Conservation (phyloP, 1,140 invertebrate species). For the Calliphora vicina region DNA sequence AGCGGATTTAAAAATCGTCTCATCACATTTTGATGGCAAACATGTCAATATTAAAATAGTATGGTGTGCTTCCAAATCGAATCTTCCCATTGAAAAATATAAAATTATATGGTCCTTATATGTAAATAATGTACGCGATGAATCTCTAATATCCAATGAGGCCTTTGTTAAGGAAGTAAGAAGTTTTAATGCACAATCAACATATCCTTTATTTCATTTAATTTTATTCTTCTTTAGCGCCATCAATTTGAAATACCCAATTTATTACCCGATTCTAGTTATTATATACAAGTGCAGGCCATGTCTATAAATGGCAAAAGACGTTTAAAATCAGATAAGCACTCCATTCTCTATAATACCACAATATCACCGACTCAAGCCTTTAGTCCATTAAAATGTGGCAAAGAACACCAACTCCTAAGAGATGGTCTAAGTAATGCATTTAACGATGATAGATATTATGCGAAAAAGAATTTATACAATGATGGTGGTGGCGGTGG, state of each 20-base stretch:
- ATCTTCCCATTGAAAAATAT: constrained; percentile 70
- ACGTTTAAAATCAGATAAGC: constrained; percentile 73
- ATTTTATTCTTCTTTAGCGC: constrained; percentile 44
- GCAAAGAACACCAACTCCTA: constrained; percentile 39
- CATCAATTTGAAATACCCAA: constrained; percentile 67
- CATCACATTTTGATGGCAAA: constrained; percentile 68
- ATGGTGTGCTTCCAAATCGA: constrained; percentile 72
- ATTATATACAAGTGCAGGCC: constrained; percentile 77
- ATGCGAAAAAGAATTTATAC: neutral
- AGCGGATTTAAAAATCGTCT: constrained; percentile 69
- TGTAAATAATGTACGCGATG: constrained; percentile 45
- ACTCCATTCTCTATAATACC: constrained; percentile 72
- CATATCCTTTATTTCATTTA: too few relatives aligned
- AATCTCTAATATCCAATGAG: constrained; percentile 48
- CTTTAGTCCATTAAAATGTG: constrained; percentile 46
- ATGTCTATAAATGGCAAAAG: constrained; percentile 71
- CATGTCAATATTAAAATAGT: constrained; percentile 66
- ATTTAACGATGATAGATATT: neutral
- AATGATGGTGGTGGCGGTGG: neutral
- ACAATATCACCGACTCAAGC: constrained; percentile 58
- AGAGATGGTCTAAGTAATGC: neutral
- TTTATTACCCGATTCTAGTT: constrained; percentile 71
- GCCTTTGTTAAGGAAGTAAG: constrained; percentile 63
- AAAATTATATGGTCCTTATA: constrained; percentile 60
- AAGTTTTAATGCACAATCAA: neutral